Percentiles rank a stretch among this genome's conserved stretches.
Conservation (phyloP, 2,113 vertebrate genomes). For the Apteryx owenii region DNA sequence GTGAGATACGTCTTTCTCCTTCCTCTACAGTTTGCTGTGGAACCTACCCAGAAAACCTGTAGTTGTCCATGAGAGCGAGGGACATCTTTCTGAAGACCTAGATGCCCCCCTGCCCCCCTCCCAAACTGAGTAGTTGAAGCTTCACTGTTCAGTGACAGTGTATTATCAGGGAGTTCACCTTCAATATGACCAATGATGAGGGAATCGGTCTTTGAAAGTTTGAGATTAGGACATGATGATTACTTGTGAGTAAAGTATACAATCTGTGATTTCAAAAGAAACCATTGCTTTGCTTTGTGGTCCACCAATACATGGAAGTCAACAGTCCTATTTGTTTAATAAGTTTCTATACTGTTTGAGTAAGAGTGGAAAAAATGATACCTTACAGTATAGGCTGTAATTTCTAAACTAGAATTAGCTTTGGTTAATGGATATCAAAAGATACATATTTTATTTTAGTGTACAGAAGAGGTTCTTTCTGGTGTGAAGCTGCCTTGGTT, state of each 20-base stretch:
- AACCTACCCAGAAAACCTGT: background rate
- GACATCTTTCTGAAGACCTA: background rate
- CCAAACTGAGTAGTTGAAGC: background rate
- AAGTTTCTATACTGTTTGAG: background rate
- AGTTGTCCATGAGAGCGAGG: background rate
- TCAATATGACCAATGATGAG: background rate
- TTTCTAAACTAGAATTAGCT: background rate
- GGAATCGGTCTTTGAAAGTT: background rate
- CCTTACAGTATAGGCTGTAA: background rate
- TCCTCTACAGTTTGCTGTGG: background rate
- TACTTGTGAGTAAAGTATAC: background rate
- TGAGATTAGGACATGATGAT: background rate
- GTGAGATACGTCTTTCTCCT: background rate
- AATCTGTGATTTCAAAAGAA: background rate
- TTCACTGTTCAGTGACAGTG: rapidly evolving
- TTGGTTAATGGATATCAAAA: background rate
- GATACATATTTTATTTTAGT: background rate
- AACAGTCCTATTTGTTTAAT: background rate
- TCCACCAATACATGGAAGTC: rapidly evolving
- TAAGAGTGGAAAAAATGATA: background rate
- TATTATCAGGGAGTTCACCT: background rate
- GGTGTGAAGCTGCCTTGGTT: background rate
- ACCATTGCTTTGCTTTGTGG: background rate
- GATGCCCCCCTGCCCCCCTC: background rate
- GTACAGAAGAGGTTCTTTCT: background rate